Conservation (phyloP, 2,113 vertebrate species). For the Trochalopteron elliotii region DNA sequence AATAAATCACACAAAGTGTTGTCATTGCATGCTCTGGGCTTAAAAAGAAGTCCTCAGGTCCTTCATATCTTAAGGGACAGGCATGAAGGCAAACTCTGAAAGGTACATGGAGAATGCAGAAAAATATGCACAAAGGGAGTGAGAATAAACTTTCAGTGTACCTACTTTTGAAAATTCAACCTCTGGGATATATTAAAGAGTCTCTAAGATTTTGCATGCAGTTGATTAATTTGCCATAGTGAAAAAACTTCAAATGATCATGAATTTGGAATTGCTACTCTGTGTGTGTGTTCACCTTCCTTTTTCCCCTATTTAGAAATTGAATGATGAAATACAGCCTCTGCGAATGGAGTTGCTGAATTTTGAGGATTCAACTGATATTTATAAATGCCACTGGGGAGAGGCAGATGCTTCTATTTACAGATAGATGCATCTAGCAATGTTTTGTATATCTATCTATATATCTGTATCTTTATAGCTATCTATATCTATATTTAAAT, state of each 20-base stretch:
- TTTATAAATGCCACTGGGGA: neutral
- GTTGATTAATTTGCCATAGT: neutral
- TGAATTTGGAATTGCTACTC: neutral
- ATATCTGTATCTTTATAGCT: too few species aligned
- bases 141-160: neutral
- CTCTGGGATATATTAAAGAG: neutral
- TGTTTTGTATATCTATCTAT: neutral
- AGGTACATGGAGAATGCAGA: neutral
- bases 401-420: neutral
- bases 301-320: neutral
- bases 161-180: neutral
- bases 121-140: neutral
- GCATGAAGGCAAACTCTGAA: neutral
- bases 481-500: neutral
- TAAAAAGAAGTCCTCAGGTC: neutral
- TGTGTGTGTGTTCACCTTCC: neutral
- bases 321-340: neutral
- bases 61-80: neutral
- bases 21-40: neutral
- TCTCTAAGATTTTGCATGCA: neutral
- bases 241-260: neutral
- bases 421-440: neutral
- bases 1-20: slow-evolving; percentile 17
- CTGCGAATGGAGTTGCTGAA: neutral
- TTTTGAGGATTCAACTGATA: neutral